Evolutionary conservation across 2,113 vertebrate genomes (phyloP), one percentile per base, ranked within the genome.

Genomic region (Hymenochirus boettgeri): DNA sequence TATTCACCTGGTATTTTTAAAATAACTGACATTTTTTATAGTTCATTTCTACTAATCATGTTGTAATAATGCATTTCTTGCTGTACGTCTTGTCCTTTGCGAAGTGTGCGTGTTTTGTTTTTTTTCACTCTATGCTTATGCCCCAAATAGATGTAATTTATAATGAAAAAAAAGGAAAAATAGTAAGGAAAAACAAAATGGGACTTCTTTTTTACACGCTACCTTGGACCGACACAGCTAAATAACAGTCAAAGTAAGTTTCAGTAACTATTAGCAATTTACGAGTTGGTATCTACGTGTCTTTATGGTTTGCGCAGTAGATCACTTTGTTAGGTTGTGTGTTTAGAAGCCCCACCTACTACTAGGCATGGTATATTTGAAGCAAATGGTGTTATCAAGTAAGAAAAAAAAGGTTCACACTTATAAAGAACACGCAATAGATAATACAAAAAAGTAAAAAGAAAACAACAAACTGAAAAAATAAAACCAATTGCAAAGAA

Each of bases 171-270:
- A 57, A 50, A 37, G 29, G 23, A 48, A 65, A n/a, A n/a, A n/a
- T n/a, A n/a, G n/a, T n/a, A n/a, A n/a, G 42, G 33, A 35, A 66
- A 69, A 31, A 69, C 46, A 59, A 60, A 69, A 53, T 29, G 33
- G 48, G 56, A 58, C 57, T 69, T 69, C 48, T 69, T 60, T 67
- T 60, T 69, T 21, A 21, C 19, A 53, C 65, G 65, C 65, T 60
- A 39, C 39, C 65, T 60, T 60, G 65, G 65, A 60, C 35, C 65
- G 52, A 59, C 65, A 27, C 65, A 21, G 11, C 56, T 69, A 69
- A 69, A 69, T 57, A 53, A 52, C 57, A 52, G 31, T 53, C 65
- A 69, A 69, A 69, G 65, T 69, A 69, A 69, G 65, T 69, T 39
- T 10, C 18, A 31, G 56, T 35, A 25, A 23, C 29, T 65, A 21